Percentiles rank a stretch among this genome's conserved stretches.
Evolutionary conservation across 2,113 vertebrate genomes (phyloP).

Genomic region (Passerina amoena): DNA sequence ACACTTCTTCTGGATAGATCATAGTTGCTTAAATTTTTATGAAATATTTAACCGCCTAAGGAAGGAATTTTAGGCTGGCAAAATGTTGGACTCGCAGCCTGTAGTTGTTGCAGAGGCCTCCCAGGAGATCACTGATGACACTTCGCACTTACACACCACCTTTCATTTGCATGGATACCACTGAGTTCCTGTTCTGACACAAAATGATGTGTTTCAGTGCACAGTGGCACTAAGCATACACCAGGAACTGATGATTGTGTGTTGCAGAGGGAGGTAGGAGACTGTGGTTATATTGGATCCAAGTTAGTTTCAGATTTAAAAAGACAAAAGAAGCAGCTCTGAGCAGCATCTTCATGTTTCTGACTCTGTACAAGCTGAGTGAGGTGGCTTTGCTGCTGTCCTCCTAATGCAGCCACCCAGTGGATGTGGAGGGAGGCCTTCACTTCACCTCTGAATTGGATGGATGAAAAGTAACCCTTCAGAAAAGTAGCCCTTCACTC

Average conservation of each 20-base stretch:
- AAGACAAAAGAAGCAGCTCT: background rate
- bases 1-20: background rate
- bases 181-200: background rate
- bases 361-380: background rate
- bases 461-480: background rate
- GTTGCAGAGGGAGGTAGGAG: background rate
- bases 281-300: background rate
- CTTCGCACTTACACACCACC: rapidly evolving
- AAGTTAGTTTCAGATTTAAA: background rate
- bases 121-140: too few species aligned
- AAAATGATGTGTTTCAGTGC: background rate
- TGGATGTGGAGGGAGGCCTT: background rate
- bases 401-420: too few species aligned
- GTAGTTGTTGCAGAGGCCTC: background rate
- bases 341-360: rapidly evolving
- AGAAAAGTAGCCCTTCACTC: background rate
- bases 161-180: background rate
- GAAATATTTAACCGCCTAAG: background rate
- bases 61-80: background rate
- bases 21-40: background rate
- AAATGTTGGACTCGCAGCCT: background rate
- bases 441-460: rapidly evolving
- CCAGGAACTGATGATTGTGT: background rate
- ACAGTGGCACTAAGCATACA: too few species aligned
- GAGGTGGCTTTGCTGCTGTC: background rate